phyloP scores from a whole-genome alignment of 2,797 vertebrate species.

The Notoglanidium macrostoma region DNA sequence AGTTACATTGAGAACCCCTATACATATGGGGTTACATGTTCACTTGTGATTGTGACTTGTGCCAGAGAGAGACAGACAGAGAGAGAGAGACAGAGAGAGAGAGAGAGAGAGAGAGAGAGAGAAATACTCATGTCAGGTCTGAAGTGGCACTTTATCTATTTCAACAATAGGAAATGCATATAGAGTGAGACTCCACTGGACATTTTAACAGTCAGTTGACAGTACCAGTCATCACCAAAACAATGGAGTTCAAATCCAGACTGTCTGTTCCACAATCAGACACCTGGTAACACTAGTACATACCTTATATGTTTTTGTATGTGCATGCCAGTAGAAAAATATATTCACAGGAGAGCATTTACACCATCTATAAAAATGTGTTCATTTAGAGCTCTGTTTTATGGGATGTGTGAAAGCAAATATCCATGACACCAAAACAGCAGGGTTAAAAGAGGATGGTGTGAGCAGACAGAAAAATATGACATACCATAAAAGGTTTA shows the following conservation, averaged over 20 bases:
- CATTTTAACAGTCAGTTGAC: not conserved
- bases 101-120: not conserved
- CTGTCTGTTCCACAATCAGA: not conserved
- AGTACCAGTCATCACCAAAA: not conserved
- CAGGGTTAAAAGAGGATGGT: constrained; percentile 37
- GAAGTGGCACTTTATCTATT: constrained; percentile 3
- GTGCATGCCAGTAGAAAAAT: not conserved
- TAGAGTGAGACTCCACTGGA: not conserved
- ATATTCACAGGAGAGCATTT: constrained; percentile 32
- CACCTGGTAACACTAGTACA: not conserved
- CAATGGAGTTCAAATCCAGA: not conserved
- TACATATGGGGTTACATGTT: not conserved
- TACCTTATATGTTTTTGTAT: not conserved
- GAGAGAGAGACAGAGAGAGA: not conserved
- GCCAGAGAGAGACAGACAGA: not conserved
- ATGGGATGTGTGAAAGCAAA: not conserved
- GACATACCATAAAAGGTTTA: not conserved
- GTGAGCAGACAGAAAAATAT: constrained; percentile 2
- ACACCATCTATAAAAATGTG: constrained; percentile 23
- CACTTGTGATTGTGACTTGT: not conserved
- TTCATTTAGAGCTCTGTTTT: not conserved
- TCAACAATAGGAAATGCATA: not conserved
- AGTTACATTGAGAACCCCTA: not conserved
- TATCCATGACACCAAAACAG: not conserved
- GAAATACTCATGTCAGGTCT: not conserved